phyloP scores from a whole-genome alignment of 2,113 vertebrate genomes.

The Melanostigma gelatinosum region DNA sequence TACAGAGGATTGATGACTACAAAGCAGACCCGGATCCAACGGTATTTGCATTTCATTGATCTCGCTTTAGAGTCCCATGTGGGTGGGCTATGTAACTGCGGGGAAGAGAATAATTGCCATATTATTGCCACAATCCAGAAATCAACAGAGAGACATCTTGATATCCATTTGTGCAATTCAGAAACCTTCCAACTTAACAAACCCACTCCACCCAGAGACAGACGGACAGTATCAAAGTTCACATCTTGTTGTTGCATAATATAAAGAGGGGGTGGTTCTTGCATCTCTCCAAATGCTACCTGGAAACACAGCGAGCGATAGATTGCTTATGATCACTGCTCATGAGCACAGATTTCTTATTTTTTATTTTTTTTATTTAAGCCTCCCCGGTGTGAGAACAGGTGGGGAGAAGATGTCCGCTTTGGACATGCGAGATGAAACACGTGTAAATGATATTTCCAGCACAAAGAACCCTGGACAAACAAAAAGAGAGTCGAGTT shows the following conservation, averaged over 20 bases:
- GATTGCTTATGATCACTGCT: slow-evolving; percentile 23
- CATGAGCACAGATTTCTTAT: neutral
- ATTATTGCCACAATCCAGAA: slow-evolving; percentile 47
- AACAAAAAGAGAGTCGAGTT: neutral
- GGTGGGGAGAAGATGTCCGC: neutral
- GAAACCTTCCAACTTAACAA: neutral
- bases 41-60: slow-evolving; percentile 64
- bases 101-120: slow-evolving; percentile 43
- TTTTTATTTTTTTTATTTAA: slow-evolving; percentile 24
- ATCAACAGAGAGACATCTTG: slow-evolving; percentile 24
- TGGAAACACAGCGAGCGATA: slow-evolving; percentile 7
- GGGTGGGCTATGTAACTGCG: slow-evolving; percentile 27
- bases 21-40: slow-evolving; percentile 42
- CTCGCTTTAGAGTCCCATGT: slow-evolving; percentile 35
- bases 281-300: slow-evolving; percentile 14
- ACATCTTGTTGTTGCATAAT: slow-evolving; percentile 15
- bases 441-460: slow-evolving; percentile 24
- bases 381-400: slow-evolving; percentile 26
- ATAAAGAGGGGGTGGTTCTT: slow-evolving; percentile 7
- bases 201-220: neutral
- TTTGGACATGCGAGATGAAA: slow-evolving; percentile 26
- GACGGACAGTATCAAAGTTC: slow-evolving; percentile 26
- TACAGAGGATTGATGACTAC: slow-evolving; percentile 28
- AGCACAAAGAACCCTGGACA: slow-evolving; percentile 2
- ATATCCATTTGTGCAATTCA: slow-evolving; percentile 9